Conservation (phyloP, 2,113 vertebrate species). For the Uria aalge region DNA sequence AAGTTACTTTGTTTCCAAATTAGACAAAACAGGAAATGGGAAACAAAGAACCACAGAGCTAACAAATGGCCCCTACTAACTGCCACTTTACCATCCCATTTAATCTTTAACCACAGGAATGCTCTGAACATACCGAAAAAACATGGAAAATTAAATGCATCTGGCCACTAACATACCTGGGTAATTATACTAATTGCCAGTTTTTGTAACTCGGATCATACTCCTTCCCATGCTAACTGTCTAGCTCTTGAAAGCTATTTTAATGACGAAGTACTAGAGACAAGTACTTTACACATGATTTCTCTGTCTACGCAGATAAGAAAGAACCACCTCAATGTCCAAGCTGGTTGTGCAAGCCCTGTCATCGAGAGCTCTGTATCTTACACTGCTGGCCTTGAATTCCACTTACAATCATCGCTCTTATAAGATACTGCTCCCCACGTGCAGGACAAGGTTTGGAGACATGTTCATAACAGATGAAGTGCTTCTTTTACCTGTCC, state of each 20-base stretch:
- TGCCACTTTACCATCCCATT: not conserved
- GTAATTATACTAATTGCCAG: not conserved
- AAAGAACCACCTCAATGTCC: not conserved
- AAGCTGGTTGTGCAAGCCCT: not conserved
- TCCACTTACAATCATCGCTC: not conserved
- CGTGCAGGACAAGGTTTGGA: not conserved
- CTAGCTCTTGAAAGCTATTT: not conserved
- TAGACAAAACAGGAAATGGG: not conserved
- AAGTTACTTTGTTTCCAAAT: not conserved
- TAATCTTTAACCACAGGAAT: not conserved
- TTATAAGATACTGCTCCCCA: not conserved
- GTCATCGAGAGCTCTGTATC: not conserved
- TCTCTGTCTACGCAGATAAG: not conserved
- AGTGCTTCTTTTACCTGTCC: constrained; percentile 82
- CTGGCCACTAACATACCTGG: not conserved
- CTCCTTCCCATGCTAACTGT: not conserved
- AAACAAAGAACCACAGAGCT: not conserved
- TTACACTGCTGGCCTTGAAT: not conserved
- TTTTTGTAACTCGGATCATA: not conserved
- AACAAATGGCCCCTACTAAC: not conserved
- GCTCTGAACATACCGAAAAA: not conserved
- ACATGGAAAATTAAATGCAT: not conserved
- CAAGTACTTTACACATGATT: not conserved
- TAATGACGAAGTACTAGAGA: not conserved
- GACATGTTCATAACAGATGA: not conserved